Evolutionary conservation across 2,888 invertebrate genomes (phyloP).

Genomic region (Nowickia ferox): DNA sequence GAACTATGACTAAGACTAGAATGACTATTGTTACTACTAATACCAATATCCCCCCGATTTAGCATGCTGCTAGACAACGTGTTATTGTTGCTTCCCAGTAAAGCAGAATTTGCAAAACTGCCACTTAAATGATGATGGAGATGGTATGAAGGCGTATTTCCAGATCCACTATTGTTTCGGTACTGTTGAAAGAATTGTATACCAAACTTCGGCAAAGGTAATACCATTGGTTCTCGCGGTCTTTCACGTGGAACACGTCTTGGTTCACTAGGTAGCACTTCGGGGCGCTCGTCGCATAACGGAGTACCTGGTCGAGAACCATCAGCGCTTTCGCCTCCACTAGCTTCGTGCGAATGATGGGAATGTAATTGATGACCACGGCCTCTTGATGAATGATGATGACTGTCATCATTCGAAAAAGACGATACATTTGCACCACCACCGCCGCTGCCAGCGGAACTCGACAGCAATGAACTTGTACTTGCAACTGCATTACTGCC

Average conservation of each 20-base stretch:
- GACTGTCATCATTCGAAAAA: slow-evolving; percentile 80
- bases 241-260: slow-evolving; percentile 86
- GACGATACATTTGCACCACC: slow-evolving; percentile 46
- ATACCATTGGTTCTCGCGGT: slow-evolving; percentile 88
- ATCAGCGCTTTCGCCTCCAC: slow-evolving; percentile 86
- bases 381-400: slow-evolving; percentile 83
- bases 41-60: slow-evolving; percentile 74
- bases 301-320: slow-evolving; percentile 94
- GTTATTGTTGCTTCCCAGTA: slow-evolving; percentile 41
- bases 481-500: slow-evolving; percentile 72
- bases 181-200: slow-evolving; percentile 86
- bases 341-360: slow-evolving; percentile 84
- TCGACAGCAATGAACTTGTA: slow-evolving; percentile 58
- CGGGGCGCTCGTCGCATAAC: slow-evolving; percentile 91
- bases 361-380: slow-evolving; percentile 85
- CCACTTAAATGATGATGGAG: slow-evolving; percentile 72
- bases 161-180: slow-evolving; percentile 75
- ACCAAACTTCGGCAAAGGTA: slow-evolving; percentile 95
- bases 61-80: slow-evolving; percentile 77
- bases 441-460: slow-evolving; percentile 58
- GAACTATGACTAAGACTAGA: slow-evolving; percentile 82
- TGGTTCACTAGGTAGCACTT: slow-evolving; percentile 89
- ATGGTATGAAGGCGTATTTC: slow-evolving; percentile 70
- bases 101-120: slow-evolving; percentile 75
- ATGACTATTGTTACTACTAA: slow-evolving; percentile 76